A percentile compares a stretch with the other conserved stretches of the same genome.
These are phyloP conservation scores for Drosophila flavopinicola DNA, from an alignment of 2,888 invertebrate genomes.

Conservation along the genomic window DNA sequence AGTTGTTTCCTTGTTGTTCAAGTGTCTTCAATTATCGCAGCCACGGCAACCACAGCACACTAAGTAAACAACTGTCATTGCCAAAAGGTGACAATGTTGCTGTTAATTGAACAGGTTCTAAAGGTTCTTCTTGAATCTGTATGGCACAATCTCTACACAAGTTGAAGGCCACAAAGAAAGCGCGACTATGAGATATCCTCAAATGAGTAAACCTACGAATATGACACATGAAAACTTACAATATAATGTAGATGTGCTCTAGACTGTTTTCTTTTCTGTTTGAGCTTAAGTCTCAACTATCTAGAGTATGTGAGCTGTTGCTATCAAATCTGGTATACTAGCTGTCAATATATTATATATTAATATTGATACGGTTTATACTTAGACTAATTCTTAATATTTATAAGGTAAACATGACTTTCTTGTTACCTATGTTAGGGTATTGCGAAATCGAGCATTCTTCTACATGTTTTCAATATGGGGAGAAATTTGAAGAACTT, in stretches of 20 bases:
- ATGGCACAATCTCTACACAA: constrained; percentile 2
- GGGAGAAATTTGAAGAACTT: constrained; percentile 6
- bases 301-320: too few species aligned
- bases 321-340: too few species aligned
- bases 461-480: not conserved
- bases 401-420: too few species aligned
- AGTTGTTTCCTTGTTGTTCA: constrained; percentile 41
- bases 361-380: too few species aligned
- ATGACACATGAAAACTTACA: too few species aligned
- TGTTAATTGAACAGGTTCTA: constrained; percentile 56
- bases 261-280: too few species aligned
- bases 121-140: constrained; percentile 1
- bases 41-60: constrained; percentile 1
- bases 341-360: too few species aligned
- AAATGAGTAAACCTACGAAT: not conserved
- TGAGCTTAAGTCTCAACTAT: too few species aligned
- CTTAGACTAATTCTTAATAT: too few species aligned
- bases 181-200: not conserved
- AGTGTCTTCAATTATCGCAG: constrained; percentile 33
- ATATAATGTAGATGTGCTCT: not conserved
- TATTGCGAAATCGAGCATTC: not conserved
- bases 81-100: constrained; percentile 39
- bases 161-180: not conserved
- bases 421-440: not conserved
- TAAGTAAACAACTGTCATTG: constrained; percentile 17